Conservation (phyloP, 2,888 invertebrate species). For the Anagyrus pseudococci region DNA sequence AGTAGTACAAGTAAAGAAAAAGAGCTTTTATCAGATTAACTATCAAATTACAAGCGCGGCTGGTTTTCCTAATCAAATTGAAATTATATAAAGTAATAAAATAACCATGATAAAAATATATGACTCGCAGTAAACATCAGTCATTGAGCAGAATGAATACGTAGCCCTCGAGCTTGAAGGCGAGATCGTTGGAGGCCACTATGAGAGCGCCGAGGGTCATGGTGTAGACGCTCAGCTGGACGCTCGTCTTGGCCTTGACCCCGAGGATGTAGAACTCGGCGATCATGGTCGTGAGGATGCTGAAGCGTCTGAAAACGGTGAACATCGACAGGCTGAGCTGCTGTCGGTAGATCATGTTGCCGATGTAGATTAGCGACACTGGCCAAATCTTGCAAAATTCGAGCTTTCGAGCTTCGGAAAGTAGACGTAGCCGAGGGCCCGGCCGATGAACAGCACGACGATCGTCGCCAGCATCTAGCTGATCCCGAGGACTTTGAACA, state of each 20-base stretch:
- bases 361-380: conserved; percentile 90
- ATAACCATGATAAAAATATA: too few relatives aligned
- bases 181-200: conserved; percentile 92
- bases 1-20: too few relatives aligned
- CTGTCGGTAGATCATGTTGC: conserved; percentile 95
- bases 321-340: conserved; percentile 96
- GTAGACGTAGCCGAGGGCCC: conserved; percentile 73
- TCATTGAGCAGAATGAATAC: conserved; percentile 91
- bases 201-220: conserved; percentile 95
- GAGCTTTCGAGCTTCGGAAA: conserved; percentile 78
- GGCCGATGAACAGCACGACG: conserved; percentile 76
- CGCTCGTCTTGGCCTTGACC: conserved; percentile 74
- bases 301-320: conserved; percentile 93
- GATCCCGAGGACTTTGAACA: conserved; percentile 86
- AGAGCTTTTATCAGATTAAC: too few relatives aligned
- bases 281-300: conserved; percentile 97
- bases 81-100: too few relatives aligned
- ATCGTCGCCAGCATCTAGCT: conserved; percentile 92
- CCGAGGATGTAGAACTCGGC: conserved; percentile 87
- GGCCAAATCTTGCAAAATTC: conserved; percentile 89
- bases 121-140: too few relatives aligned
- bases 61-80: too few relatives aligned
- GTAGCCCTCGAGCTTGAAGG: conserved; percentile 92
- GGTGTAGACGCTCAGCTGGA: conserved; percentile 90
- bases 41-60: too few relatives aligned